Conservation (phyloP, 2,888 invertebrate genomes). For the Phoronis australis region DNA sequence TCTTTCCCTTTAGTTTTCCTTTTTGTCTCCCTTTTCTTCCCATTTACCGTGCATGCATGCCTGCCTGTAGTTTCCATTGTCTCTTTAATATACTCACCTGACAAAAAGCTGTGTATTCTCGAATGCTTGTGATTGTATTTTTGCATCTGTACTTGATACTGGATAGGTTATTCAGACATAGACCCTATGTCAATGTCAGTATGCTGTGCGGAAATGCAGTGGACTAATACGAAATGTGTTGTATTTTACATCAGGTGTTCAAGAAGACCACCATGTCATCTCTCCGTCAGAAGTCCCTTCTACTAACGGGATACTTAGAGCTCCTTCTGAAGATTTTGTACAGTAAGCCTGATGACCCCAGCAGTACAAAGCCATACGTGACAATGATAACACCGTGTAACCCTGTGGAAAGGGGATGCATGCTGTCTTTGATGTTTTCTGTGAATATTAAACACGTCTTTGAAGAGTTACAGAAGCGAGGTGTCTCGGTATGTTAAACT, state of each 20-base stretch:
- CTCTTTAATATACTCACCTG: too few species aligned
- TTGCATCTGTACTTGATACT: too few species aligned
- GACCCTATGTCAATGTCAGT: too few species aligned
- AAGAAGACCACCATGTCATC: constrained; percentile 54
- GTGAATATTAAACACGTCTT: constrained; percentile 51
- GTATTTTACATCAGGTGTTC: constrained; percentile 51
- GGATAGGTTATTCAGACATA: too few species aligned
- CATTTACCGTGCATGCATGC: too few species aligned
- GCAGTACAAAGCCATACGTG: constrained; percentile 21
- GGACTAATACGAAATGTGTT: background rate
- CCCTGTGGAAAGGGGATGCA: constrained; percentile 56
- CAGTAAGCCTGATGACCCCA: constrained; percentile 13
- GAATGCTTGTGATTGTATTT: too few species aligned
- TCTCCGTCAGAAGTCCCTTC: constrained; percentile 53
- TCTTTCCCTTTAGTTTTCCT: too few species aligned
- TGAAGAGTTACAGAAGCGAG: constrained; percentile 54
- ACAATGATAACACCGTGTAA: constrained; percentile 57
- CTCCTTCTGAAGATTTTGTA: constrained; percentile 45
- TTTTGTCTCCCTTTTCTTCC: too few species aligned
- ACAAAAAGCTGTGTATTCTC: too few species aligned
- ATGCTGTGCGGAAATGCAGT: too few species aligned
- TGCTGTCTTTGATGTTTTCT: constrained; percentile 57
- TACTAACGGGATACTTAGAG: constrained; percentile 59
- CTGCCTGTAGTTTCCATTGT: too few species aligned
- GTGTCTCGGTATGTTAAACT: constrained; percentile 57